phyloP scores from a whole-genome alignment of 2,888 invertebrate genomes.

The Congeria kusceri region DNA sequence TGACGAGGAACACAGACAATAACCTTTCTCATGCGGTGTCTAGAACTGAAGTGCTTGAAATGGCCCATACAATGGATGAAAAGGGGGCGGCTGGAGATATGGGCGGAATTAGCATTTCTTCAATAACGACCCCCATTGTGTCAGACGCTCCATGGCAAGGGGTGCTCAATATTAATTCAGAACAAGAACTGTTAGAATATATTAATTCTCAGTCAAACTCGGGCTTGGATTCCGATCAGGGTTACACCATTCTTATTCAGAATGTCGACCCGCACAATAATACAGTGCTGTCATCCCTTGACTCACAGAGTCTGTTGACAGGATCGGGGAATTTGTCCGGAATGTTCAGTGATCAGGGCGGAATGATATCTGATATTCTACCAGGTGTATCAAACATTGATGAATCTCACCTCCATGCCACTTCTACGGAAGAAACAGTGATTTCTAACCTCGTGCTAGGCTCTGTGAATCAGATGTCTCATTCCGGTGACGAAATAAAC shows the following conservation, averaged over 20 bases:
- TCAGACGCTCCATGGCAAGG: constrained; percentile 58
- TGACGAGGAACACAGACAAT: neutral
- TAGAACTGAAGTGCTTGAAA: constrained; percentile 8
- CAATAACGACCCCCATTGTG: constrained; percentile 37
- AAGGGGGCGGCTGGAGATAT: constrained; percentile 37
- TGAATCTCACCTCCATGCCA: constrained; percentile 36
- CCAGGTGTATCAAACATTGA: constrained; percentile 40
- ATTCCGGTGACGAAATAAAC: too few species aligned
- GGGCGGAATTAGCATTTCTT: constrained; percentile 7
- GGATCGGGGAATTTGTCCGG: constrained; percentile 25
- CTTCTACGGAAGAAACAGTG: neutral
- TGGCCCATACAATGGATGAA: constrained; percentile 33
- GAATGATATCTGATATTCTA: constrained; percentile 47
- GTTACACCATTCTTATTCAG: constrained; percentile 56
- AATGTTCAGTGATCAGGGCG: constrained; percentile 45
- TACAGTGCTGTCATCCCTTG: constrained; percentile 28
- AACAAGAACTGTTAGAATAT: constrained; percentile 54
- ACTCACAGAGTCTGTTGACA: constrained; percentile 30
- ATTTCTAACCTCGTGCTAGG: neutral
- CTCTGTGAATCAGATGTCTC: too few species aligned
- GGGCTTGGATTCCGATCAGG: constrained; percentile 37
- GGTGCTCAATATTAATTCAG: constrained; percentile 56
- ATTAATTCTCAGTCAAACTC: constrained; percentile 43
- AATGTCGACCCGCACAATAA: constrained; percentile 43
- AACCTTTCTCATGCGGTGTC: neutral